Base-by-base conservation (phyloP, 2,797 vertebrate genomes). In the Neosilurus hyrtlii region DNA sequence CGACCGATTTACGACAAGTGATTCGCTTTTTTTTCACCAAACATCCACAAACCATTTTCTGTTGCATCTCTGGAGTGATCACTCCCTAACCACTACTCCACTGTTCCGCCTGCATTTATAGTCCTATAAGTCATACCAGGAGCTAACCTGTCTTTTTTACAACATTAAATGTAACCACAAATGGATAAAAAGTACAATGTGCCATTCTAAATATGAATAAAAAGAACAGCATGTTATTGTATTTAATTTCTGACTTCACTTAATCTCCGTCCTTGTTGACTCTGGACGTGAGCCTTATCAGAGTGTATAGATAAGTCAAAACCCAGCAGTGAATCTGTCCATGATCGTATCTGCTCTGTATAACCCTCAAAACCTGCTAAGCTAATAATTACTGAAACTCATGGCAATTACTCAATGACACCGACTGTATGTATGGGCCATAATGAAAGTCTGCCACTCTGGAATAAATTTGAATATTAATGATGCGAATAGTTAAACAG, bases 381-480 rank as follows among this genome's bases (percentile, higher is more conserved):
- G 74, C 65, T 51, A 52, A 51, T 70, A 59, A 77, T 66, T 70
- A 68, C 52, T 22, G 73, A 82, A 76, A 52, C 73, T 49, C 5
- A 10, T 70, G 73, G 22, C 70, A 73, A 83, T 72, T 79, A 72
- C 52, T 72, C 67, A 72, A 65, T 79, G 76, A 83, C 68, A 66
- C 11, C 20, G 62, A 63, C 67, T 26, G 49, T 79, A 65, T 57
- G 82, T 79, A 57, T 77, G 54, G 65, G n/a, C 54, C 57, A 61
- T 83, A 83, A 83, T 83, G 73, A 83, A 70, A 83, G 70, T 83
- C 81, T 73, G 77, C 70, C 59, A 62, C 51, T 73, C 57, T 79
- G 68, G 77, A 54, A 70, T 70, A 74, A 74, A 80, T 73, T 84
- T 79, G 79, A 80, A 80, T 84, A 84, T 84, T 84, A 82, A 74